A percentile compares a stretch with the other conserved stretches of the same genome.
Evolutionary conservation across 1,140 invertebrate genomes (phyloP).

Genomic region (Littorina saxatilis): DNA sequence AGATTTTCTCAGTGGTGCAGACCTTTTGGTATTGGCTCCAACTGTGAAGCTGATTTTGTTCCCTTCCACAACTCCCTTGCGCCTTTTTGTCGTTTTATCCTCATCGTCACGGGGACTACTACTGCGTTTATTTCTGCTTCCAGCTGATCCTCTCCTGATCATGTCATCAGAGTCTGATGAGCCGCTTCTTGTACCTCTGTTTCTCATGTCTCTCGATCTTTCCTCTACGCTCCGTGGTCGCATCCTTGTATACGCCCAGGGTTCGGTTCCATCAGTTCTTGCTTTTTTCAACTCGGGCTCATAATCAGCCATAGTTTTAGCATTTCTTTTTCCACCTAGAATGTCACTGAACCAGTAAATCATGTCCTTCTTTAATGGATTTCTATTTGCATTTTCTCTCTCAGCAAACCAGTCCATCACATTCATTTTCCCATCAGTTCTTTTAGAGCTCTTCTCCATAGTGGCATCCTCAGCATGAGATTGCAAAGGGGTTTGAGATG

Average conservation of each 20-base stretch:
- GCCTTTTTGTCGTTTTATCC: too few relatives aligned
- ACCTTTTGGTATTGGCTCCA: background rate
- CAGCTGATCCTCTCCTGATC: too few relatives aligned
- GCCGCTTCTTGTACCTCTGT: background rate
- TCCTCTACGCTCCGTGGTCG: too few relatives aligned
- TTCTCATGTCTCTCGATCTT: background rate
- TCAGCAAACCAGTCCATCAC: background rate
- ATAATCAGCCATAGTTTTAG: background rate
- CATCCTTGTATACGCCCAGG: background rate
- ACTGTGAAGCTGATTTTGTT: background rate
- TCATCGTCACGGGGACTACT: too few relatives aligned
- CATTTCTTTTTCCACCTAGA: background rate
- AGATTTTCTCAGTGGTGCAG: background rate
- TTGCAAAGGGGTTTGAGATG: too few relatives aligned
- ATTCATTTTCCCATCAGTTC: background rate
- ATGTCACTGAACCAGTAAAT: conserved; percentile 18
- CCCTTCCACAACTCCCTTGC: too few relatives aligned
- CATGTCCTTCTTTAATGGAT: conserved; percentile 10
- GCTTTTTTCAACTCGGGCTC: conserved; percentile 19
- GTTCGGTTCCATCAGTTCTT: background rate
- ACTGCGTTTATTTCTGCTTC: too few relatives aligned
- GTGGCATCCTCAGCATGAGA: too few relatives aligned
- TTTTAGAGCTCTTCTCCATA: too few relatives aligned
- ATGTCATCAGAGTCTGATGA: background rate
- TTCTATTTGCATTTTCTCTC: background rate